phyloP scores from a whole-genome alignment of 2,888 invertebrate genomes.

The Monopis laevigella region DNA sequence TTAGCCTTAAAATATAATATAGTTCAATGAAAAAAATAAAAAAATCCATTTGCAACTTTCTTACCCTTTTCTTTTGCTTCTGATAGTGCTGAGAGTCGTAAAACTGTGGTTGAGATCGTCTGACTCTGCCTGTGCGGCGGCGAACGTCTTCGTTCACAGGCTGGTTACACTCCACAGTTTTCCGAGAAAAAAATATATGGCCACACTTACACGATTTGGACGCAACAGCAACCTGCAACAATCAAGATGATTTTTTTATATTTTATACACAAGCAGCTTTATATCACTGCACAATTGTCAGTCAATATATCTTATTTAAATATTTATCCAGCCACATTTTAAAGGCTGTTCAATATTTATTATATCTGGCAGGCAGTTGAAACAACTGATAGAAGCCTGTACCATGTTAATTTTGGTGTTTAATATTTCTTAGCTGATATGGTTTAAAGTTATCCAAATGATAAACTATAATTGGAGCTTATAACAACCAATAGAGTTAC shows the following conservation, averaged over 20 bases:
- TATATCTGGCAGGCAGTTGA: too few species aligned
- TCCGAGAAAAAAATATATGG: conserved; percentile 79
- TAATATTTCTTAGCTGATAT: too few species aligned
- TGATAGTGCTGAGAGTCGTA: conserved; percentile 85
- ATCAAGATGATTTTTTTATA: conserved; percentile 9
- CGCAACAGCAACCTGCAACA: conserved; percentile 79
- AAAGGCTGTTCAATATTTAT: too few species aligned
- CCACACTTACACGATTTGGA: conserved; percentile 87
- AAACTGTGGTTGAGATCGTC: conserved; percentile 82
- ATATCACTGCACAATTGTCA: conserved; percentile 9
- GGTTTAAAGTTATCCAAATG: too few species aligned
- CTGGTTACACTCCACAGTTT: conserved; percentile 60
- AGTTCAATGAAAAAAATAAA: too few species aligned
- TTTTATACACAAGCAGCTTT: conserved; percentile 10
- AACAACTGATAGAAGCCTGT: too few species aligned
- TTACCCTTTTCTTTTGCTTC: conserved; percentile 75
- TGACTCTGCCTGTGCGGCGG: conserved; percentile 76
- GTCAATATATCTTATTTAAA: conserved; percentile 12
- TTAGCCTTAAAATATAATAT: neutral
- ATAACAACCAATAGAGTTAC: too few species aligned
- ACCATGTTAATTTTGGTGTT: too few species aligned
- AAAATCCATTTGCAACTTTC: conserved; percentile 6
- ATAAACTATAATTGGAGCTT: too few species aligned
- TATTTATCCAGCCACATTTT: conserved; percentile 7
- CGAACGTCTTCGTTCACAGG: conserved; percentile 58